phyloP scores from a whole-genome alignment of 2,888 invertebrate genomes.

The Callosobruchus maculatus region DNA sequence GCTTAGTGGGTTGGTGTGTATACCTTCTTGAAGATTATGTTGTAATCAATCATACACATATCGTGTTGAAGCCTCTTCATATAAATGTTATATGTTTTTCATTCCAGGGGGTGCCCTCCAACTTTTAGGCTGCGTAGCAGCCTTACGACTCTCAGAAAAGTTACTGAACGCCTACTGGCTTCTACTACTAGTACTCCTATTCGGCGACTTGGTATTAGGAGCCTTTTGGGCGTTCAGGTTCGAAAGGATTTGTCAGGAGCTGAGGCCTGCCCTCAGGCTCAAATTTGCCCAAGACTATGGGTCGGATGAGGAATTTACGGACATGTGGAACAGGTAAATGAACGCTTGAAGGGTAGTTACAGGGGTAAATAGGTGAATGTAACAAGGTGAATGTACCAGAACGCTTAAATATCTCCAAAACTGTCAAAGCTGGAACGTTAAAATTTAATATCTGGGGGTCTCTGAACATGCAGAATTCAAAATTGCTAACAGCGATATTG shows the following conservation, averaged over 20 bases:
- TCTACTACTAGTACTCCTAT: slow-evolving; percentile 70
- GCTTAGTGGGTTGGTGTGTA: too few species aligned
- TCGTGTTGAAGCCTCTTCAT: too few species aligned
- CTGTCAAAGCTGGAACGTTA: too few species aligned
- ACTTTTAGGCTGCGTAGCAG: slow-evolving; percentile 77
- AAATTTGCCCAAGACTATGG: slow-evolving; percentile 68
- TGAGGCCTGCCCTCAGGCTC: slow-evolving; percentile 60
- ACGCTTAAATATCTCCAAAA: too few species aligned
- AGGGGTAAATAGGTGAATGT: too few species aligned
- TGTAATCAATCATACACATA: too few species aligned
- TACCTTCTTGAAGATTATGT: too few species aligned
- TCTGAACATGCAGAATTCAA: too few species aligned
- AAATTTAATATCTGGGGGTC: too few species aligned
- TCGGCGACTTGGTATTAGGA: slow-evolving; percentile 80
- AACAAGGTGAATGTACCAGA: too few species aligned
- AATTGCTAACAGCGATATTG: too few species aligned
- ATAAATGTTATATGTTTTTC: background rate
- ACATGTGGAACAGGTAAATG: slow-evolving; percentile 64
- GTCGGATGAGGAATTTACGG: slow-evolving; percentile 67
- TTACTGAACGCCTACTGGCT: slow-evolving; percentile 83
- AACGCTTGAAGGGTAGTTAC: too few species aligned
- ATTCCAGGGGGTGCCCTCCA: slow-evolving; percentile 55
- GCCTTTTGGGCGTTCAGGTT: slow-evolving; percentile 75
- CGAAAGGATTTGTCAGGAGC: slow-evolving; percentile 61
- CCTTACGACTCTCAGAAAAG: slow-evolving; percentile 73